Evolutionary conservation across 2,113 vertebrate genomes (phyloP).

Genomic region (Martes martes): DNA sequence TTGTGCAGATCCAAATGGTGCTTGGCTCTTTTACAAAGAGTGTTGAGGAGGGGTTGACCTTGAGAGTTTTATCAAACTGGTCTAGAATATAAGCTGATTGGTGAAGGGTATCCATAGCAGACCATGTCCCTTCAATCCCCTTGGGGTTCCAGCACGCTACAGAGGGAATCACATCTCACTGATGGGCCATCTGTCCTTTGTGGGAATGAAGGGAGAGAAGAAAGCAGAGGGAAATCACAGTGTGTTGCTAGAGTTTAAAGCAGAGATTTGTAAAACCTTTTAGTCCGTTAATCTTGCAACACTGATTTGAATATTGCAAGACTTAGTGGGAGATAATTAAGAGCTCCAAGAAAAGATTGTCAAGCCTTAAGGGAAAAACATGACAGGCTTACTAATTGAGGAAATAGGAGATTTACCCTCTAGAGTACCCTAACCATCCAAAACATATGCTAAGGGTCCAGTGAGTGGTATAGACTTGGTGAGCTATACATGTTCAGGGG

Average conservation of each 20-base stretch:
- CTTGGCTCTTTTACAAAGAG: not conserved
- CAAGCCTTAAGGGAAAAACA: not conserved
- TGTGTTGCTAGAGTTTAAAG: not conserved
- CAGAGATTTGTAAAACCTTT: not conserved
- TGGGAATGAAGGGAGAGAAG: not conserved
- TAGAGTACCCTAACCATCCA: not conserved
- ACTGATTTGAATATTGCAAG: not conserved
- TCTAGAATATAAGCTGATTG: not conserved
- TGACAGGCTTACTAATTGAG: not conserved
- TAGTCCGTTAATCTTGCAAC: not conserved
- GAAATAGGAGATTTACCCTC: not conserved
- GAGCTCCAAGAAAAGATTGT: not conserved
- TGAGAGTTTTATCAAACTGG: not conserved
- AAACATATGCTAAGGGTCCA: not conserved
- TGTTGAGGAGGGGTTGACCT: not conserved
- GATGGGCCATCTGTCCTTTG: not conserved
- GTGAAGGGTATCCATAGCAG: not conserved
- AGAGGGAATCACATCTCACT: not conserved
- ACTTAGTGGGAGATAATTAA: not conserved
- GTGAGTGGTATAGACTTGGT: not conserved
- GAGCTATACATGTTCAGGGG: not conserved
- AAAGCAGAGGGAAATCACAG: not conserved
- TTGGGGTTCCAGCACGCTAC: not conserved
- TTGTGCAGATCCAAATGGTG: not conserved
- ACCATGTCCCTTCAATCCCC: not conserved